phyloP scores from a whole-genome alignment of 2,888 invertebrate genomes.

The Rhabditophanes sp. region DNA sequence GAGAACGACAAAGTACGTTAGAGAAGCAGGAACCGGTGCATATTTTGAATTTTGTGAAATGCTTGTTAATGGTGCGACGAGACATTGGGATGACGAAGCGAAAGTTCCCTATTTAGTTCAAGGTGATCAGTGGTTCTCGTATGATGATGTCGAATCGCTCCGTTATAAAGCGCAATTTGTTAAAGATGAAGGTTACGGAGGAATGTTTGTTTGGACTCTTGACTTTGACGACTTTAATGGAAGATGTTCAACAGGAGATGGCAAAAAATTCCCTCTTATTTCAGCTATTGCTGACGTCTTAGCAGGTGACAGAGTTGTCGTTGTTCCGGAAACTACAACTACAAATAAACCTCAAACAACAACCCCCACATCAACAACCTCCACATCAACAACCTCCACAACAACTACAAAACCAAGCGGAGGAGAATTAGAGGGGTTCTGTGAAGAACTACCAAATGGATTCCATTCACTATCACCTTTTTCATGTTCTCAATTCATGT shows the following conservation, averaged over 20 bases:
- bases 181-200: slow-evolving; percentile 33
- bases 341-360: slow-evolving; percentile 1
- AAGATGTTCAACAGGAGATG: slow-evolving; percentile 21
- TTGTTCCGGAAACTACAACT: slow-evolving; percentile 8
- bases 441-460: slow-evolving; percentile 25
- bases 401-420: slow-evolving; percentile 5
- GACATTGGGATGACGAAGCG: slow-evolving; percentile 57
- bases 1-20: slow-evolving; percentile 74
- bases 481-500: slow-evolving; percentile 21
- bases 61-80: slow-evolving; percentile 62
- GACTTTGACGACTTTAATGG: slow-evolving; percentile 44
- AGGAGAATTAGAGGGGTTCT: slow-evolving; percentile 9
- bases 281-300: slow-evolving; percentile 33
- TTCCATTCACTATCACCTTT: slow-evolving; percentile 16
- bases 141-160: slow-evolving; percentile 70
- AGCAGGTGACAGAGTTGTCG: slow-evolving; percentile 23
- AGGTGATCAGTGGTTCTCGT: slow-evolving; percentile 78
- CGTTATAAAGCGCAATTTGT: slow-evolving; percentile 56
- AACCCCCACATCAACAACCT: slow-evolving; percentile 2
- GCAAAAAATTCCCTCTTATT: slow-evolving; percentile 38
- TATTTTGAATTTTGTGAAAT: slow-evolving; percentile 53
- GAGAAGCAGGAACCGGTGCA: slow-evolving; percentile 75
- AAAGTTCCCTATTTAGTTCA: slow-evolving; percentile 48
- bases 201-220: slow-evolving; percentile 44
- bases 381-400: slow-evolving; percentile 6